Conservation (phyloP, 2,113 vertebrate genomes). For the Heptranchias perlo region DNA sequence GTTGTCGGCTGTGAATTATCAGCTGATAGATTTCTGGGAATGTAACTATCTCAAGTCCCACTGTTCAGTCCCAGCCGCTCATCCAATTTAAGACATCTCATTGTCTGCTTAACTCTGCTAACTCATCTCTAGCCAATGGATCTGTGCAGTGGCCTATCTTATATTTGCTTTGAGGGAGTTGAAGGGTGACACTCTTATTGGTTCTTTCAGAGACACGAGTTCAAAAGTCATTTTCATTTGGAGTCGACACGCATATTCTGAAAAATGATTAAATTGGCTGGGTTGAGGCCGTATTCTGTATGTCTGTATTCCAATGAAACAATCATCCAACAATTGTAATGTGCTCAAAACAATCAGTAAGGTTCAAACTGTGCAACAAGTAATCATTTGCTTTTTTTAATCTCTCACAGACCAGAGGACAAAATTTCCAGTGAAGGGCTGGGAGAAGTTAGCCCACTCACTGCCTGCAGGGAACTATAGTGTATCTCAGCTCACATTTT, state of each 20-base stretch:
- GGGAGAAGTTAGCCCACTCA: not conserved
- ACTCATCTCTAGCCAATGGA: slow-evolving; percentile 42
- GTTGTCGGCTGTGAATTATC: not conserved
- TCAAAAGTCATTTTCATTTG: slow-evolving; percentile 57
- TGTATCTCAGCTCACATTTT: not conserved
- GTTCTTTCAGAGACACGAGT: slow-evolving; percentile 43
- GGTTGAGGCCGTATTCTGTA: slow-evolving; percentile 43
- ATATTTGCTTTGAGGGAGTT: slow-evolving; percentile 2
- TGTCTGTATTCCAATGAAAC: slow-evolving; percentile 49
- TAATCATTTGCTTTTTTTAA: slow-evolving; percentile 53
- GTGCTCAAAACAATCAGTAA: slow-evolving; percentile 51
- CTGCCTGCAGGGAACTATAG: not conserved
- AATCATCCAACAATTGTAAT: slow-evolving; percentile 53
- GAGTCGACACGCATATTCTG: slow-evolving; percentile 48
- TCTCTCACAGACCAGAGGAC: slow-evolving; percentile 46
- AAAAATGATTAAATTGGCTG: slow-evolving; percentile 47
- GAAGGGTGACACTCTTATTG: slow-evolving; percentile 45
- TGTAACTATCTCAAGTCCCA: not conserved
- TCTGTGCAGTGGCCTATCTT: slow-evolving; percentile 44
- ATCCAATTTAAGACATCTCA: not conserved
- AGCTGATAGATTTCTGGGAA: not conserved
- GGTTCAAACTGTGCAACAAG: slow-evolving; percentile 44
- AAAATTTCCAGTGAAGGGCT: not conserved
- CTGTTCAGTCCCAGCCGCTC: not conserved
- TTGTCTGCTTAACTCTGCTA: slow-evolving; percentile 16